Evolutionary conservation across 2,113 vertebrate species (phyloP).

Genomic region (Dendrocopos noguchii): DNA sequence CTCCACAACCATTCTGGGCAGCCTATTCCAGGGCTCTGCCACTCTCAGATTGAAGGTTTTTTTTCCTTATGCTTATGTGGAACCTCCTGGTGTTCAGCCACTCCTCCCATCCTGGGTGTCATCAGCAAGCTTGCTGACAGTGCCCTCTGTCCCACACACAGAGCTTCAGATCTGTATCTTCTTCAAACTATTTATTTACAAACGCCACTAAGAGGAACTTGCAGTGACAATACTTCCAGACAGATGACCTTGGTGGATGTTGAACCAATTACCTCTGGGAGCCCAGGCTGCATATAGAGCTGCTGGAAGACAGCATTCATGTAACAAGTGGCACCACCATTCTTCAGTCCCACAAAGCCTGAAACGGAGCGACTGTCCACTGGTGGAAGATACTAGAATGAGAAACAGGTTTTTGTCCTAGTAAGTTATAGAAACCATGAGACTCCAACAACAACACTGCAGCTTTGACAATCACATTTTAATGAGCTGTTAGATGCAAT

Average conservation of each 20-base stretch:
- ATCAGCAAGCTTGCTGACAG: too few species aligned
- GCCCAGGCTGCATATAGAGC: constrained; percentile 98
- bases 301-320: constrained; percentile 99
- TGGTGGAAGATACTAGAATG: constrained; percentile 90
- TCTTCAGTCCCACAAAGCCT: constrained; percentile 96
- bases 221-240: not conserved
- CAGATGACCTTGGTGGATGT: not conserved
- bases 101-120: too few species aligned
- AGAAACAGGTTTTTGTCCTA: not conserved
- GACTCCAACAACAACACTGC: not conserved
- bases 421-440: not conserved
- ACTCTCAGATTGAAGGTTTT: too few species aligned
- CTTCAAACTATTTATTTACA: not conserved
- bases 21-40: too few species aligned
- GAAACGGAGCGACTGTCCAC: constrained; percentile 95
- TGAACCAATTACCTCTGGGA: constrained; percentile 86
- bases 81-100: too few species aligned
- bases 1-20: too few species aligned
- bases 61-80: too few species aligned
- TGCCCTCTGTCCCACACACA: not conserved
- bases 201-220: not conserved
- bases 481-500: not conserved
- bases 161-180: not conserved
- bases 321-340: constrained; percentile 97
- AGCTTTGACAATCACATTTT: not conserved